Base-by-base conservation (phyloP, 2,113 vertebrate species). In the Clinocottus analis region DNA sequence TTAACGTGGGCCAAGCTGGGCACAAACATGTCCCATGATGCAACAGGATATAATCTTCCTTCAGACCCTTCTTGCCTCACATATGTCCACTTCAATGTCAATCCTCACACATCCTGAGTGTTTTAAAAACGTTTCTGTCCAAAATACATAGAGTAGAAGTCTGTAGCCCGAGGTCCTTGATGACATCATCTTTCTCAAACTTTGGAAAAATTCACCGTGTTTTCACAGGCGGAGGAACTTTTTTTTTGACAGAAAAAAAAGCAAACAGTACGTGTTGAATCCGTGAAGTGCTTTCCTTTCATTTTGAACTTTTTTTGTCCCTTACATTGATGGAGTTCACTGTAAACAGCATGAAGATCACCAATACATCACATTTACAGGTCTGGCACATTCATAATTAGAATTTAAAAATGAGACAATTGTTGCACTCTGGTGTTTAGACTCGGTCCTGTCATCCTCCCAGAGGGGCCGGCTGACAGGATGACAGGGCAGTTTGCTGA, bases 401-500 rank as follows among this genome's bases (percentile, higher is more conserved):
- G 43, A 64, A 49, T 25, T n/a, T n/a, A 25, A 72, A 59, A 85
- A 72, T 2, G 63, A 53, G 56, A 75, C 33, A 59, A 75, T 33
- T 60, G 29, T 7, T 80, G 67, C 68, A 3, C 55, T 71, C 8
- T 21, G 29, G 53, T 68, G 56, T 86, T 85, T 70, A 58, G 23
- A 7, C 12, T 55, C n/a, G 16, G 49, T 25, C 72, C 83, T 87
- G 83, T 92, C 82, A 83, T 87, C 75, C 71, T 73, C 77, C 72
- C 63, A 67, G 80, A 74, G 47, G 64, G 68, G 64, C 78, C 69
- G 76, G 51, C 72, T 72, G 56, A 60, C 79, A 77, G 77, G 85
- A 89, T 93, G 64, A 90, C 87, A 91, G 90, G 71, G 86, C 49
- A 84, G 39, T 55, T 68, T 47, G 45, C 47, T 16, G 71, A 39